phyloP scores from a whole-genome alignment of 2,113 vertebrate genomes.

The Aythya baeri region DNA sequence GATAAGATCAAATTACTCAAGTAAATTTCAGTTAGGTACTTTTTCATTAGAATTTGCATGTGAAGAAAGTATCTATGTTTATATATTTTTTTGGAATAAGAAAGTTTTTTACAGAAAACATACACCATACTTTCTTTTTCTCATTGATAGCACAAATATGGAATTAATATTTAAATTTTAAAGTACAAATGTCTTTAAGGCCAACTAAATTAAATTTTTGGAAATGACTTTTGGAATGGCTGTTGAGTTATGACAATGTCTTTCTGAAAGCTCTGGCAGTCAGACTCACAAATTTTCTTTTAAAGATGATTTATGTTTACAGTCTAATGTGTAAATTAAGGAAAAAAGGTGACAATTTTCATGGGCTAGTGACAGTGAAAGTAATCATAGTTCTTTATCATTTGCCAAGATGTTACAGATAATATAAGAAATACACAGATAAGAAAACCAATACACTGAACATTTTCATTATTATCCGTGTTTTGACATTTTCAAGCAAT shows the following conservation, averaged over 20 bases:
- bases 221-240: constrained; percentile 25
- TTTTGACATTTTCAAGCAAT: constrained; percentile 7
- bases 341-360: constrained; percentile 5
- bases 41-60: background rate
- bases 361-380: background rate
- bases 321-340: constrained; percentile 33
- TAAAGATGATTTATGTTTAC: constrained; percentile 46
- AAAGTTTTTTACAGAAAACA: background rate
- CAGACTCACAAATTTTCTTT: background rate
- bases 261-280: constrained; percentile 21
- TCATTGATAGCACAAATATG: background rate
- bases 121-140: background rate
- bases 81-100: background rate
- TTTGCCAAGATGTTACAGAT: background rate
- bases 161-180: background rate
- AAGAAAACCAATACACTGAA: constrained; percentile 1
- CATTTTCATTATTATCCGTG: background rate
- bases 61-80: background rate
- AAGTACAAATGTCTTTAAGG: background rate
- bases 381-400: constrained; percentile 27
- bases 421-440: background rate
- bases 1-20: background rate
- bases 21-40: background rate
- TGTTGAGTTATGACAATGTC: constrained; percentile 29
- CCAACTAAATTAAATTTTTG: constrained; percentile 26